Conservation (phyloP, 1,140 invertebrate species). For the Pararge aegeria region DNA sequence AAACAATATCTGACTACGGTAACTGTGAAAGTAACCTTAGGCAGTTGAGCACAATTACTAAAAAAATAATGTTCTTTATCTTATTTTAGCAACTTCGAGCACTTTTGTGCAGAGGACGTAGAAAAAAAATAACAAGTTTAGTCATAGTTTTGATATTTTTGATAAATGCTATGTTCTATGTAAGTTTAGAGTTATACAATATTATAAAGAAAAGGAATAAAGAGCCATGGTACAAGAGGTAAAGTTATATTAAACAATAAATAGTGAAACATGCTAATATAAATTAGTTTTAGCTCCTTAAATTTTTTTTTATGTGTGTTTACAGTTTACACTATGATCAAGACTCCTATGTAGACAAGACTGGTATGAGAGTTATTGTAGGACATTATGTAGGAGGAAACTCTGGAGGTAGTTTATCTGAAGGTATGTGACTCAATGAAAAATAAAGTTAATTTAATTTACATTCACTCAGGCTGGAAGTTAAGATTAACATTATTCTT, state of each 20-base stretch:
- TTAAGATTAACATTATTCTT: no score
- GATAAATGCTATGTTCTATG: slow-evolving; percentile 65
- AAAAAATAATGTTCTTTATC: slow-evolving; percentile 12
- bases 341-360: slow-evolving; percentile 84
- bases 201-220: slow-evolving; percentile 52
- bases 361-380: slow-evolving; percentile 88
- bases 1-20: no score
- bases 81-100: slow-evolving; percentile 53
- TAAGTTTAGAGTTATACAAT: slow-evolving; percentile 62
- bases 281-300: no score
- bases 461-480: no score
- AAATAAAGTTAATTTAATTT: no score
- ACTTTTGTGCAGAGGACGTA: slow-evolving; percentile 58
- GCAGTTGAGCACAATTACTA: no score
- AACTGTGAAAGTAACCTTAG: neutral
- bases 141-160: slow-evolving; percentile 53
- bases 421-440: slow-evolving; percentile 78
- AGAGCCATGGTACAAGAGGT: slow-evolving; percentile 58
- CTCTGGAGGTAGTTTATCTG: slow-evolving; percentile 83
- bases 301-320: slow-evolving; percentile 36
- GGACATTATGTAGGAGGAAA: slow-evolving; percentile 90
- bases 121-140: slow-evolving; percentile 57
- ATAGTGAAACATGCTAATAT: no score
- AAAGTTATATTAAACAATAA: slow-evolving; percentile 10
- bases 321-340: slow-evolving; percentile 56